Percentiles rank a stretch among this genome's conserved stretches.
These are phyloP conservation scores for Atta cephalotes DNA, from an alignment of 1,140 invertebrate species.

Conservation along the genomic window DNA sequence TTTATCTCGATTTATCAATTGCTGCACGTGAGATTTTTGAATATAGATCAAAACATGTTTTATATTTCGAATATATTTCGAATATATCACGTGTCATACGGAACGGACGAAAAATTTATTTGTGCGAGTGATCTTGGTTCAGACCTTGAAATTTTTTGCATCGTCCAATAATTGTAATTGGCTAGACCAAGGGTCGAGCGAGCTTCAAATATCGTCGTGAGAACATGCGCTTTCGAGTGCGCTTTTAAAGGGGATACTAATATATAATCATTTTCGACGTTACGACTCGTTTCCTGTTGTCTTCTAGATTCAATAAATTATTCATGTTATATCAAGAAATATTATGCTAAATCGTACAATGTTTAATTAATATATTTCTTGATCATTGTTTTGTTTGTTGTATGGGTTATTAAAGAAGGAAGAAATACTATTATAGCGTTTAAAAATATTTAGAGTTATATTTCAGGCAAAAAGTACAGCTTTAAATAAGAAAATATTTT, in stretches of 20 bases:
- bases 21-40: slow-evolving; percentile 24
- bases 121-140: neutral
- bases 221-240: slow-evolving; percentile 55
- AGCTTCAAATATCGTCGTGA: slow-evolving; percentile 47
- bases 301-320: neutral
- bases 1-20: slow-evolving; percentile 28
- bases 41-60: slow-evolving; percentile 8
- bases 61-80: neutral
- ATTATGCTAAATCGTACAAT: neutral
- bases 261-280: slow-evolving; percentile 43
- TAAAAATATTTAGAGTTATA: neutral
- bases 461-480: neutral
- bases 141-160: slow-evolving; percentile 67
- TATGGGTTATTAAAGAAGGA: neutral
- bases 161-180: slow-evolving; percentile 65
- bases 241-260: slow-evolving; percentile 63
- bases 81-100: neutral
- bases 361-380: neutral
- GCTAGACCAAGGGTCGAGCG: slow-evolving; percentile 64
- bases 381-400: neutral
- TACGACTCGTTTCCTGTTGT: slow-evolving; percentile 59
- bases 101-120: slow-evolving; percentile 5
- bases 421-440: neutral
- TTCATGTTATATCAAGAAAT: neutral
- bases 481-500: slow-evolving; percentile 3